Conservation (phyloP, 2,113 vertebrate genomes). For the Marmota monax region DNA sequence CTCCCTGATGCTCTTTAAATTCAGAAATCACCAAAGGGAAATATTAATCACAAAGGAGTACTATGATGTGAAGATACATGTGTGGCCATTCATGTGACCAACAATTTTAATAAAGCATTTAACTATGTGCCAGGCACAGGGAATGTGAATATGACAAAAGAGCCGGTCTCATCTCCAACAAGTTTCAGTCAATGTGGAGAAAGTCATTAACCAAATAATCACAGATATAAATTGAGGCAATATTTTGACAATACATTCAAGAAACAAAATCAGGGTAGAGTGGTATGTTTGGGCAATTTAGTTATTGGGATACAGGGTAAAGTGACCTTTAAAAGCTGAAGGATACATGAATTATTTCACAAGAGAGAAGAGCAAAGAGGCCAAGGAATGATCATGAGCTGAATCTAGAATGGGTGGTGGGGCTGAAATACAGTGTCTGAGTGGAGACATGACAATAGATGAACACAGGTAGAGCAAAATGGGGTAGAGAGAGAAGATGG, state of each 20-base stretch:
- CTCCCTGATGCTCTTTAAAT: neutral
- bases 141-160: neutral
- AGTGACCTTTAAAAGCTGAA: neutral
- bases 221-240: neutral
- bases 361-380: neutral
- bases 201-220: slow-evolving; percentile 22
- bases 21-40: neutral
- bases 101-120: slow-evolving; percentile 26
- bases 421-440: neutral
- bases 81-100: neutral
- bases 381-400: neutral
- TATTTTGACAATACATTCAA: neutral
- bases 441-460: neutral
- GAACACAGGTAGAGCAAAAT: neutral
- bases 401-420: neutral
- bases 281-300: neutral
- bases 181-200: neutral
- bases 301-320: neutral
- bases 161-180: neutral
- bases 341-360: neutral
- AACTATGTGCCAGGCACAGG: neutral
- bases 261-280: neutral
- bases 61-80: neutral
- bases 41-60: slow-evolving; percentile 3
- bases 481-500: no score